Evolutionary conservation across 2,113 vertebrate genomes (phyloP).

Genomic region (Sigmodon hispidus): DNA sequence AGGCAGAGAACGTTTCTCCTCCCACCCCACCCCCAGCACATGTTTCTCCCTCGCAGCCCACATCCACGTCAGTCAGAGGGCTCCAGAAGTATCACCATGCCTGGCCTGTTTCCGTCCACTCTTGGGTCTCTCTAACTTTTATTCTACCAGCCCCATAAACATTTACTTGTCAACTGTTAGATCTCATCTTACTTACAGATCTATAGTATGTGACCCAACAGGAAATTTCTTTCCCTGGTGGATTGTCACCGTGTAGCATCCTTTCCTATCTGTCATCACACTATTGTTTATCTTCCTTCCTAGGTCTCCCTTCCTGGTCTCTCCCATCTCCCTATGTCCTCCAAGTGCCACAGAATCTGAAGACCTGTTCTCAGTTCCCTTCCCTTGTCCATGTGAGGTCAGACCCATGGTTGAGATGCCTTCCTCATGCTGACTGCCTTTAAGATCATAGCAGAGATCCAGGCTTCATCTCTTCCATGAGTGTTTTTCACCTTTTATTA

Average conservation of each 20-base stretch:
- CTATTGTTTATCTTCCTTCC: background rate
- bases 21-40: too few species aligned
- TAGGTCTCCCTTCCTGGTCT: background rate
- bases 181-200: background rate
- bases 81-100: fast-evolving
- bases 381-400: background rate
- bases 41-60: too few species aligned
- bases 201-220: background rate
- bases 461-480: background rate
- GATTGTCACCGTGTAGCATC: background rate
- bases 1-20: background rate
- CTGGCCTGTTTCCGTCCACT: background rate
- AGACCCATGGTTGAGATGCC: background rate
- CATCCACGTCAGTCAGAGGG: background rate
- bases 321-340: background rate
- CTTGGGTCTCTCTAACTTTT: background rate
- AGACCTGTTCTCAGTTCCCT: background rate
- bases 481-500: background rate
- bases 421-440: background rate
- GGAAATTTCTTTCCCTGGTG: background rate
- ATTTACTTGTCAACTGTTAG: background rate
- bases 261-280: background rate
- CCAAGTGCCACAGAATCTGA: background rate
- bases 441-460: background rate
- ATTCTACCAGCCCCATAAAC: background rate